Percentiles rank a stretch among this genome's conserved stretches.
Evolutionary conservation across 2,113 vertebrate genomes (phyloP).

Genomic region (Suricata suricatta): DNA sequence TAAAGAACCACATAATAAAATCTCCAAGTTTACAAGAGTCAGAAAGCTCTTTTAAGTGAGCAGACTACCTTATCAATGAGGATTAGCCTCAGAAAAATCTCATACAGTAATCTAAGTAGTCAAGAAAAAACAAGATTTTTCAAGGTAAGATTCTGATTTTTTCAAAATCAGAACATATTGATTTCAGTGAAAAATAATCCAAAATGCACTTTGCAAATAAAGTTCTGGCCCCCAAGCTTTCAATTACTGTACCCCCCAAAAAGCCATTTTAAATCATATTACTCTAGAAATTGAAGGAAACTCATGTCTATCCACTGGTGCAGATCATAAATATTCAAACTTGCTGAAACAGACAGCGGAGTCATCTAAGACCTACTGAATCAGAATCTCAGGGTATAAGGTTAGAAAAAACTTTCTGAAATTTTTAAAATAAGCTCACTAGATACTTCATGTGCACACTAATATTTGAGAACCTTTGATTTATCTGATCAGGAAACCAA

Average conservation of each 20-base stretch:
- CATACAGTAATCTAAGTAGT: not conserved
- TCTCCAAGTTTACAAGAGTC: not conserved
- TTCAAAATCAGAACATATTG: conserved; percentile 24
- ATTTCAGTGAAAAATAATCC: conserved; percentile 40
- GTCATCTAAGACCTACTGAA: not conserved
- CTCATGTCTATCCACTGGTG: not conserved
- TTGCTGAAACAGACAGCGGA: not conserved
- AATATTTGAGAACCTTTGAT: not conserved
- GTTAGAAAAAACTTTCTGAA: not conserved
- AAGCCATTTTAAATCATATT: not conserved
- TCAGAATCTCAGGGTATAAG: not conserved
- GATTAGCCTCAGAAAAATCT: not conserved
- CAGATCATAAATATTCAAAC: not conserved
- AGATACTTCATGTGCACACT: not conserved
- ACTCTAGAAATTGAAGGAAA: not conserved
- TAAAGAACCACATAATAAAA: not conserved
- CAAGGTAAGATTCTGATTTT: not conserved
- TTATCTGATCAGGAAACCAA: not conserved
- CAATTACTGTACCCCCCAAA: not conserved
- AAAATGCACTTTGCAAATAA: conserved; percentile 37
- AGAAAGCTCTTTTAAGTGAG: not conserved
- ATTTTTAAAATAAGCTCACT: not conserved
- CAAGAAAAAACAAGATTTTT: conserved; percentile 37
- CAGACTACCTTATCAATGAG: not conserved
- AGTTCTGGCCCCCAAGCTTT: conserved; percentile 11